Base-by-base conservation (phyloP, 2,888 invertebrate genomes). In the Ectemnius cavifrons region DNA sequence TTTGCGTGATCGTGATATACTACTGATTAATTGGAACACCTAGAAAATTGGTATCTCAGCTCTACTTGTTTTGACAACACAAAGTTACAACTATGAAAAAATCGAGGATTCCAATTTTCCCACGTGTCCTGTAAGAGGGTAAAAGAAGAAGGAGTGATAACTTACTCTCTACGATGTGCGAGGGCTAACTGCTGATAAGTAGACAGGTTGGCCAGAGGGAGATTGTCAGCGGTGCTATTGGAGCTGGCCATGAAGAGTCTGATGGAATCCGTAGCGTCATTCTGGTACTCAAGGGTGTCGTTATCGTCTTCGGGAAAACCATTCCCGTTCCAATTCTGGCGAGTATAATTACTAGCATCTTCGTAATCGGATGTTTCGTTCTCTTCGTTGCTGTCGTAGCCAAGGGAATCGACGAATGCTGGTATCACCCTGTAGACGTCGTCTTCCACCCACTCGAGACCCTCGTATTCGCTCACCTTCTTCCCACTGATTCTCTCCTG, bases 381-480 rank as follows among this genome's bases (percentile, higher is more conserved):
- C 23, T 85, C 86, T 4, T 83, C 80, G 14, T 58, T 67, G 28
- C 74, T 80, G 5, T 87, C 88, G 27, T 86, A 84, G 59, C 84
- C 81, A 5, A 88, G 67, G 0, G 83, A 78, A 8, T 88, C 87
- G 59, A 84, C 80, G 4, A 86, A 84, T 16, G 86, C 87, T 2
- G 90, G 90, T 61, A 89, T 85, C 28, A 91, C 91, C 60, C 89
- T 84, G 77, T 90, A 91, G 61, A 91, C 89, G 58, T 91, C 90
- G 49, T 89, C 90, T 37, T 87, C 88, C 61, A 91, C 83, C 90
- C 90, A 91, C 49, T 90, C 90, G 20, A 91, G 79, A 0, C 90
- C 91, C 70, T 90, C 89, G 82, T 89, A 90, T 65, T 87, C 84
- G 61, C 81, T 84, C 61, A 81, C 63, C 49, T 65, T 75, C 56